These are phyloP conservation scores for Colostygia pectinataria DNA, from an alignment of 2,888 invertebrate species.

Conservation along the genomic window DNA sequence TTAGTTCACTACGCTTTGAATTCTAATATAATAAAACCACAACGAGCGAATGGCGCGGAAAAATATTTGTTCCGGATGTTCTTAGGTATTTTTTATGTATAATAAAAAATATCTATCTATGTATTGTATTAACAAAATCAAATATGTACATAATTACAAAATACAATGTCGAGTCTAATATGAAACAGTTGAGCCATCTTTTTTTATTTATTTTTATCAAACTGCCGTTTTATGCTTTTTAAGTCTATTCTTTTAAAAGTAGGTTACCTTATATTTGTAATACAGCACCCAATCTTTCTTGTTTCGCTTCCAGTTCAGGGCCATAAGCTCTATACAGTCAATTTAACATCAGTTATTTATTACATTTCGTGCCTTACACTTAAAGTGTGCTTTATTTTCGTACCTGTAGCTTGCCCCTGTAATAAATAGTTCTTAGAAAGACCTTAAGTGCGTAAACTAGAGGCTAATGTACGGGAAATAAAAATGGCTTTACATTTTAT, in stretches of 20 bases:
- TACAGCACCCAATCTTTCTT: conserved; percentile 48
- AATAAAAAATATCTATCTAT: no score
- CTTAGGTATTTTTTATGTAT: no score
- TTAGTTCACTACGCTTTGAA: no score
- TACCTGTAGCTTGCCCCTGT: conserved; percentile 54
- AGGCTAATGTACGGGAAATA: conserved; percentile 57
- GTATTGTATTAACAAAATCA: no score
- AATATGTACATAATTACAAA: no score
- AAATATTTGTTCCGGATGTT: no score
- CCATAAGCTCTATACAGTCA: conserved; percentile 76
- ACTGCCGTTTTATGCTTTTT: no score
- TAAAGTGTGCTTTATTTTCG: conserved; percentile 64
- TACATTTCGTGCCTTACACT: conserved; percentile 69
- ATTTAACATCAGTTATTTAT: conserved; percentile 79
- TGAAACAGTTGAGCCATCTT: no score
- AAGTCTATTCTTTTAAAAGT: conserved; percentile 19
- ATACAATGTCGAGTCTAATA: no score
- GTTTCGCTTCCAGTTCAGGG: conserved; percentile 60
- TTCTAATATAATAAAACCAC: no score
- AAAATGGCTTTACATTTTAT: conserved; percentile 42
- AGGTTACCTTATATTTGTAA: conserved; percentile 26
- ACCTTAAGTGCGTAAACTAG: conserved; percentile 63
- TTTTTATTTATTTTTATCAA: no score
- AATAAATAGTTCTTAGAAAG: conserved; percentile 59
- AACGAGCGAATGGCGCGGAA: no score